Evolutionary conservation across 2,797 vertebrate genomes (phyloP).

Genomic region (Amblyraja radiata): DNA sequence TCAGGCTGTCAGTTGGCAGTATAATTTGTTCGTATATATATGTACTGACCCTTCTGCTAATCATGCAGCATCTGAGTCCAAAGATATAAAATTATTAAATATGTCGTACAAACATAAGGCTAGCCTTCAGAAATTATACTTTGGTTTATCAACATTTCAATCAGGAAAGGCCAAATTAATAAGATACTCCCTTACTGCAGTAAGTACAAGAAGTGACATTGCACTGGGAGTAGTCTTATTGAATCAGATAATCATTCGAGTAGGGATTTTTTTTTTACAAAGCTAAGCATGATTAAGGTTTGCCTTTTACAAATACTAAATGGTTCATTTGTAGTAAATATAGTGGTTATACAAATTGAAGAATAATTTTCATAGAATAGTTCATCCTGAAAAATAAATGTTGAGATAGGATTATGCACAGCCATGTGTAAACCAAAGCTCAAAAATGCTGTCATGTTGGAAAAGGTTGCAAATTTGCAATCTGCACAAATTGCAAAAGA

Average conservation of each 20-base stretch:
- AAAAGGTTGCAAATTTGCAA: not conserved
- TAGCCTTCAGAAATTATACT: conserved; percentile 28
- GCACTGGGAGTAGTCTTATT: conserved; percentile 9
- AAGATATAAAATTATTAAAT: conserved; percentile 25
- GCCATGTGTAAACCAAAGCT: not conserved
- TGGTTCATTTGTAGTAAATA: conserved; percentile 4
- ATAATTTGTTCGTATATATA: not conserved
- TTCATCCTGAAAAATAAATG: not conserved
- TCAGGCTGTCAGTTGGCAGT: not conserved
- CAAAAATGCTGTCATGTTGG: not conserved
- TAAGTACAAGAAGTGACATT: conserved; percentile 16
- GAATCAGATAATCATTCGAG: conserved; percentile 1
- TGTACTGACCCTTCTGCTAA: not conserved
- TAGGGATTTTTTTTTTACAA: not conserved
- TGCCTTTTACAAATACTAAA: conserved; percentile 22
- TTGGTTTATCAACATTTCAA: conserved; percentile 16
- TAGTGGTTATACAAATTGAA: conserved; percentile 3
- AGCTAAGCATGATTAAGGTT: not conserved
- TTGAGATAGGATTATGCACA: not conserved
- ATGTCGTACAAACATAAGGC: conserved; percentile 2
- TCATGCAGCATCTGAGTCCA: not conserved
- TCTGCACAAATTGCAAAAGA: not conserved
- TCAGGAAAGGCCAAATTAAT: not conserved
- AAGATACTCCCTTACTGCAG: conserved; percentile 3
- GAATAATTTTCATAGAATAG: not conserved